These are phyloP conservation scores for Perizoma flavofasciatum DNA, from an alignment of 2,888 invertebrate species.

Conservation along the genomic window DNA sequence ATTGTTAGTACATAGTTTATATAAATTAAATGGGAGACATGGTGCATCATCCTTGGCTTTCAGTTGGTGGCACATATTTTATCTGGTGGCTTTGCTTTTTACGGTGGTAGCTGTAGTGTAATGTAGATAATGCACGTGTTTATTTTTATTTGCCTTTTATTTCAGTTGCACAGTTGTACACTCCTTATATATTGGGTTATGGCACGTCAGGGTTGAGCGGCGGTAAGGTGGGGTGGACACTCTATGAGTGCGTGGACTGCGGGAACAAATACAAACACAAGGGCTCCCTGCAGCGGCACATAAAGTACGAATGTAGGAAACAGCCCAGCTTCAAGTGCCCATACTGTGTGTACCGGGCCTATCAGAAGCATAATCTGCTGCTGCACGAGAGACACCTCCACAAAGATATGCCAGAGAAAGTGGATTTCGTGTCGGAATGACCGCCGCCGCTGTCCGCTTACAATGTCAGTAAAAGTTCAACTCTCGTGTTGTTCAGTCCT, in stretches of 20 bases:
- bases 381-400: conserved; percentile 81
- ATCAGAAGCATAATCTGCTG: conserved; percentile 86
- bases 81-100: conserved; percentile 74
- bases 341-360: conserved; percentile 87
- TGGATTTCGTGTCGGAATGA: conserved; percentile 82
- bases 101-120: conserved; percentile 70
- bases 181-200: conserved; percentile 83
- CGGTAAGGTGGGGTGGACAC: conserved; percentile 76
- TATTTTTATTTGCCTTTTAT: conserved; percentile 80
- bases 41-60: conserved; percentile 81
- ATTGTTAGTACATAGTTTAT: conserved; percentile 50
- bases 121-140: conserved; percentile 75
- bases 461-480: conserved; percentile 68
- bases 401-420: conserved; percentile 81
- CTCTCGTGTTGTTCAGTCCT: conserved; percentile 34
- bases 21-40: conserved; percentile 82
- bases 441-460: conserved; percentile 55
- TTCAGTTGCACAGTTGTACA: conserved; percentile 84
- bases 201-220: conserved; percentile 73
- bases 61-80: conserved; percentile 60
- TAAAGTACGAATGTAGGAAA: conserved; percentile 90
- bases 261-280: conserved; percentile 93
- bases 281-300: conserved; percentile 90
- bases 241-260: conserved; percentile 87
- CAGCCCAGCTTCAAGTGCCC: conserved; percentile 88